Evolutionary conservation across 2,888 invertebrate species (phyloP), one percentile per base, ranked within the genome.

Genomic region (Hyposoter dolosus): DNA sequence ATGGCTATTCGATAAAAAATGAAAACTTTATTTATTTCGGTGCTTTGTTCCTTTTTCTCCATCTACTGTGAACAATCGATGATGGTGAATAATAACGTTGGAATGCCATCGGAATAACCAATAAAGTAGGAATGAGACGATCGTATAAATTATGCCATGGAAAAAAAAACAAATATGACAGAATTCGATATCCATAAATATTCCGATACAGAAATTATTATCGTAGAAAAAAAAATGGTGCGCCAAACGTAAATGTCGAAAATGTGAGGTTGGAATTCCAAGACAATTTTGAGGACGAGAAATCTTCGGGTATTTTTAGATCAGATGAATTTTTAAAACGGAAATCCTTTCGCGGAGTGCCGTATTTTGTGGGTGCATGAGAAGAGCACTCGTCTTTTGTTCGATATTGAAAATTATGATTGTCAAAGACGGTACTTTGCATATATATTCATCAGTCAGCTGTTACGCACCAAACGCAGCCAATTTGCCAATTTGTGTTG

Each of bases 141-240:
- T 45, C n/a, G 43, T 53, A 53, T 12, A 28, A 60, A 23, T 63
- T 28, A 6, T 17, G 60, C 43, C 23, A 17, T 23, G 28, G 12
- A 75, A 60, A 15, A 23, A 10, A 56, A 74, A 75, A 65, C 65
- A 45, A 76, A 76, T 65, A 2, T 65, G 28, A 28, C 23, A 6
- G n/a, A 71, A 71, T n/a, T 71, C 0, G 50, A 50, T 3, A 32
- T 47, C 23, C 15, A 45, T 3, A 68, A 15, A 45, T 45, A 68
- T 45, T 23, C n/a, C 28, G 68, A 56, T 17, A 35, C 15, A 19
- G 10, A 66, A n/a, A n/a, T 10, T 40, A 19, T 43, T 23, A 68
- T 23, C 19, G n/a, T 23, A 68, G 35, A 45, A 23, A 68, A n/a
- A 43, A 32, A 68, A 68, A 23, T n/a, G 45, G 40, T 68, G 68